Conservation (phyloP, 2,888 invertebrate genomes). For the Brenthis hecate region DNA sequence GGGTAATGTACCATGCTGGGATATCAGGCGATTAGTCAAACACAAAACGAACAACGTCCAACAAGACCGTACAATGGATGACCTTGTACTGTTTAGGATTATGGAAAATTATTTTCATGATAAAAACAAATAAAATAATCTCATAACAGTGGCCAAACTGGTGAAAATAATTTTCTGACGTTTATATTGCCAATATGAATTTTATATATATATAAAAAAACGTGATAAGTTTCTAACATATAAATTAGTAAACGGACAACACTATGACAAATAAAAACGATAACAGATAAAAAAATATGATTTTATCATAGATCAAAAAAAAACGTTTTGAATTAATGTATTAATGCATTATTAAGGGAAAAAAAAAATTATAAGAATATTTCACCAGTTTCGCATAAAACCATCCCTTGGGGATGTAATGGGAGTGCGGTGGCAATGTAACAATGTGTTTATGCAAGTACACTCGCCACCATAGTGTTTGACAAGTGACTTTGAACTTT, state of each 20-base stretch:
- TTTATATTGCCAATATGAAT: background rate
- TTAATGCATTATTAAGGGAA: too few species aligned
- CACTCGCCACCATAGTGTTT: conserved; percentile 40
- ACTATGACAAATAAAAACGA: background rate
- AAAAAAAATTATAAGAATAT: background rate
- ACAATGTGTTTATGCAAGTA: conserved; percentile 61
- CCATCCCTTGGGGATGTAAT: conserved; percentile 37
- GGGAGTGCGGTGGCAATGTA: conserved; percentile 56
- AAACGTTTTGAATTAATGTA: too few species aligned
- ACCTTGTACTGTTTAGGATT: conserved; percentile 14
- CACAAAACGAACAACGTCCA: conserved; percentile 67
- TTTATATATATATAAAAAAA: too few species aligned
- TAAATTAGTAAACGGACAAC: background rate
- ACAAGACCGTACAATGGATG: conserved; percentile 28
- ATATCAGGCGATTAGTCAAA: conserved; percentile 75
- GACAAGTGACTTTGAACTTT: conserved; percentile 25
- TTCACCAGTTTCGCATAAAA: conserved; percentile 34
- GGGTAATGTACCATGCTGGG: conserved; percentile 60
- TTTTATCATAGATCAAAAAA: too few species aligned
- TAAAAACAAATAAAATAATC: conserved; percentile 71
- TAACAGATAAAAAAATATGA: too few species aligned
- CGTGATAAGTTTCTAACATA: too few species aligned
- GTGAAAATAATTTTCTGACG: conserved; percentile 42
- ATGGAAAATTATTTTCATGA: conserved; percentile 38
- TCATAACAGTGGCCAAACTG: conserved; percentile 59